Evolutionary conservation across 2,113 vertebrate genomes (phyloP).

Genomic region (Cinclus cinclus): DNA sequence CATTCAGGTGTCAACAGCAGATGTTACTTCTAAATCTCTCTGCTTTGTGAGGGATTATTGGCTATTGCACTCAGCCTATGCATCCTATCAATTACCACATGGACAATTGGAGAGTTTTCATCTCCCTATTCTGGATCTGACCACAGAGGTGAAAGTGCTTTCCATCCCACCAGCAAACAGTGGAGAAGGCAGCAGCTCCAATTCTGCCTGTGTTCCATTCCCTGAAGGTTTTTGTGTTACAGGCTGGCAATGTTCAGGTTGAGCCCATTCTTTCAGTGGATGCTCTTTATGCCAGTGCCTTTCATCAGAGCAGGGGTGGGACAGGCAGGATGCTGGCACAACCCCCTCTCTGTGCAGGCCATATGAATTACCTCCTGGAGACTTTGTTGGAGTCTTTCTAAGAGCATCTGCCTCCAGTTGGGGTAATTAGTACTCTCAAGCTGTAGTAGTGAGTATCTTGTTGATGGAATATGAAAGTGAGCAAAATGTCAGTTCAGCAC

Average conservation of each 20-base stretch:
- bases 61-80: accelerated
- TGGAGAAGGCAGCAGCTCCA: neutral
- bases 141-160: neutral
- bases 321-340: neutral
- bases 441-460: constrained; percentile 25
- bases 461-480: constrained; percentile 67
- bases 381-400: constrained; percentile 32
- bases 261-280: neutral
- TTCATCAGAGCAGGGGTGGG: neutral
- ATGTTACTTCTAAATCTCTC: neutral
- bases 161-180: neutral
- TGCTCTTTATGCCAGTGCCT: neutral
- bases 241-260: neutral
- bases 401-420: constrained; percentile 62
- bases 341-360: neutral
- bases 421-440: constrained; percentile 52
- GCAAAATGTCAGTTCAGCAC: constrained; percentile 64
- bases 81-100: neutral
- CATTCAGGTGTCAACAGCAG: neutral
- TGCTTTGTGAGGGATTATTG: neutral
- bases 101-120: neutral
- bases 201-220: neutral
- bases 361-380: neutral
- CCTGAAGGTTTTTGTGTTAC: neutral
- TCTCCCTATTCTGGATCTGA: neutral